These are phyloP conservation scores for Hippocampus guttulatus DNA, from an alignment of 2,113 vertebrate species.

Conservation along the genomic window DNA sequence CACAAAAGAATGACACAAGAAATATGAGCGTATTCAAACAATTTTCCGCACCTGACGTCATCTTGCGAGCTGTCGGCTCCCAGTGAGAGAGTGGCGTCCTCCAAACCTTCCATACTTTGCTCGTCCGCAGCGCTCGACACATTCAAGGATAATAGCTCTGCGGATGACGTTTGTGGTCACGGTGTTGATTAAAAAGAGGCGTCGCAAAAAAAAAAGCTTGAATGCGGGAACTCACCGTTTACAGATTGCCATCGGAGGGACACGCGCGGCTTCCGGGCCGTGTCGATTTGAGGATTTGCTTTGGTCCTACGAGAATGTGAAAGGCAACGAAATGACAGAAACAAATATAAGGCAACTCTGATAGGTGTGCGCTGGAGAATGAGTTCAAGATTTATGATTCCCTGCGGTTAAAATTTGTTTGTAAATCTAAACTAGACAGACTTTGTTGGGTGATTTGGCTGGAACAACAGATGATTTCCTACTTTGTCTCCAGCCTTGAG, in stretches of 20 bases:
- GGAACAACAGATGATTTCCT: constrained; percentile 5
- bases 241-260: neutral
- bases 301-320: neutral
- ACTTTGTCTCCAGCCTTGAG: constrained; percentile 20
- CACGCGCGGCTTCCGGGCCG: neutral
- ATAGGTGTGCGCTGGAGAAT: neutral
- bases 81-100: neutral
- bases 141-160: neutral
- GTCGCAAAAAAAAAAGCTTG: neutral
- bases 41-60: neutral
- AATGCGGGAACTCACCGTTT: neutral
- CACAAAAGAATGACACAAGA: too few relatives aligned
- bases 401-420: neutral
- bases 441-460: too few relatives aligned
- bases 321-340: neutral
- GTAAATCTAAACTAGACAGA: too few relatives aligned
- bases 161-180: too few relatives aligned
- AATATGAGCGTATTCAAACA: too few relatives aligned
- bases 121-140: neutral
- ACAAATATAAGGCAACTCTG: neutral
- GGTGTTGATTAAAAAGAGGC: neutral
- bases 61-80: neutral
- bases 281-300: neutral
- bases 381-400: neutral
- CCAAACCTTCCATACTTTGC: neutral